Base-by-base conservation (phyloP, 2,113 vertebrate genomes). In the Hippocampus abdominalis region DNA sequence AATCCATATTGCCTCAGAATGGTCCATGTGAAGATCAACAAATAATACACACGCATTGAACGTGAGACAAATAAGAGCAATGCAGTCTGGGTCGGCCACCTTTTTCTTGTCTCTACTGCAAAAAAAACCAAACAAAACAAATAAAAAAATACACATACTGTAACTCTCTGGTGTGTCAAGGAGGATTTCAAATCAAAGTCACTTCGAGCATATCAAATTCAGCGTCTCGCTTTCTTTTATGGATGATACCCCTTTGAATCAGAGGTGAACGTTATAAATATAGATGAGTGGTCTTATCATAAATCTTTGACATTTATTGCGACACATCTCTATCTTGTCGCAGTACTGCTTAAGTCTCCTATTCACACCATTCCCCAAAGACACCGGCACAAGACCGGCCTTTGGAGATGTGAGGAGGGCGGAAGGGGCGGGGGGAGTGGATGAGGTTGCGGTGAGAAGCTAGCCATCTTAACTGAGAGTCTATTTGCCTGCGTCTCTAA, bases 281-380 rank as follows among this genome's bases (percentile, higher is more conserved):
- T 75, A 84, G 80, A 87, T 85, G 78, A 88, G 68, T 16, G 44
- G 54, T 39, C 74, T 87, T 76, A 82, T 86, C 67, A 81, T 80
- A 79, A 81, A 88, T 89, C 74, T 90, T 77, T 70, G 71, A 79
- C 78, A 81, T 81, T 80, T 80, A 81, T 68, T 77, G 80, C 82
- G 68, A 78, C 60, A 71, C 64, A 73, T 77, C 71, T 70, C 44
- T 54, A 65, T 76, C 78, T 82, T 80, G 79, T 84, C 74, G 82
- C 83, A 88, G 80, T 13, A 11, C 54, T 61, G 73, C 79, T 73
- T 39, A 40, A 36, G 74, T 73, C 80, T 68, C 71, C 70, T 65
- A 36, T 81, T 83, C 80, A 81, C 81, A 80, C 76, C 78, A 44
- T 71, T 79, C 77, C 1, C 42, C 8, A 1, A 32, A 8, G 70